Conservation (phyloP, 2,113 vertebrate genomes). For the Taurulus bubalis region DNA sequence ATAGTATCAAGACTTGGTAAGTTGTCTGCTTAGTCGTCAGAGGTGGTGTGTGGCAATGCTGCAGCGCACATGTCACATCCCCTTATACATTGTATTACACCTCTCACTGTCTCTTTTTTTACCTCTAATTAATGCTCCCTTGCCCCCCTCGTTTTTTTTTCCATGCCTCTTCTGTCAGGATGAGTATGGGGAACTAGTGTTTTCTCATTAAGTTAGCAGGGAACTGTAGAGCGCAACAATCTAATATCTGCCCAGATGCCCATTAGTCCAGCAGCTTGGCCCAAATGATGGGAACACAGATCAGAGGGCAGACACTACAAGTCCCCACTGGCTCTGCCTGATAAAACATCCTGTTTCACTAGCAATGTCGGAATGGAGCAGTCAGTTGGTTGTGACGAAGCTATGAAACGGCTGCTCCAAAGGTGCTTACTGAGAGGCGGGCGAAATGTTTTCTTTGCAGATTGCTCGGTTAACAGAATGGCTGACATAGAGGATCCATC, state of each 20-base stretch:
- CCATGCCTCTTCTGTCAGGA: conserved; percentile 38
- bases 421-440: conserved; percentile 18
- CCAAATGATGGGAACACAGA: conserved; percentile 75
- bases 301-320: conserved; percentile 76
- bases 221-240: conserved; percentile 47
- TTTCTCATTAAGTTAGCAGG: conserved; percentile 73
- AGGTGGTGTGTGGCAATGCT: conserved; percentile 5
- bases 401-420: conserved; percentile 25
- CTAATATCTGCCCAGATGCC: conserved; percentile 76
- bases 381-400: conserved; percentile 46
- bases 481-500: neutral
- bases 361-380: conserved; percentile 38
- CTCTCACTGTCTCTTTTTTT: neutral
- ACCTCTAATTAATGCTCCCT: conserved; percentile 27
- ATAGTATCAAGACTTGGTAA: too few species aligned
- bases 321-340: conserved; percentile 66
- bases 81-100: neutral
- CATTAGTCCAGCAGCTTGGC: conserved; percentile 76
- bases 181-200: conserved; percentile 56
- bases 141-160: conserved; percentile 14
- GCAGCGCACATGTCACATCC: neutral
- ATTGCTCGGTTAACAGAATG: conserved; percentile 21
- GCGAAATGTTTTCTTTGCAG: conserved; percentile 36
- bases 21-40: neutral
- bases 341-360: conserved; percentile 74